A percentile compares a stretch with the other conserved stretches of the same genome.
Conservation (phyloP, 2,888 invertebrate genomes). For the Drosophila silvestris region DNA sequence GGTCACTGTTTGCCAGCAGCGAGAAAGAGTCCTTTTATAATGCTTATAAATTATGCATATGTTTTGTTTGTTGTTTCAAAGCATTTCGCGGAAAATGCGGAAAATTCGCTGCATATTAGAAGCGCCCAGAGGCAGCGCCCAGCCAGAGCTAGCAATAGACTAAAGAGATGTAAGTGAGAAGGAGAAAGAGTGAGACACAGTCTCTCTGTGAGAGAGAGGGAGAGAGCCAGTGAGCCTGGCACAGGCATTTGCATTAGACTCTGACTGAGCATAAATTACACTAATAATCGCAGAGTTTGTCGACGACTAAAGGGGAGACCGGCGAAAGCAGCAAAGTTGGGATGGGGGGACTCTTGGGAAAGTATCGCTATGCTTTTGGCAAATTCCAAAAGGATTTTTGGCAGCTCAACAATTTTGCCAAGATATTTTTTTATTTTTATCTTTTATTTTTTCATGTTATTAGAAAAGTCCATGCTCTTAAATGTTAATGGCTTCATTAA, state of each 20-base stretch:
- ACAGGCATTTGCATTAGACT: conserved; percentile 27
- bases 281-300: conserved; percentile 28
- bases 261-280: conserved; percentile 42
- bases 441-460: conserved; percentile 3
- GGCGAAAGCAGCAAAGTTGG: background rate
- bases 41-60: conserved; percentile 63
- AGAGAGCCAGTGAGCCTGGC: background rate
- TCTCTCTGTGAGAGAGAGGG: no score
- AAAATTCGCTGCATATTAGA: conserved; percentile 52
- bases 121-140: background rate
- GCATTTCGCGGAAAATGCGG: conserved; percentile 56
- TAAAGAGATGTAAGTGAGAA: background rate
- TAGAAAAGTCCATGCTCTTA: background rate
- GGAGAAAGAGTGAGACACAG: background rate
- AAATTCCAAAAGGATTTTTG: conserved; percentile 20
- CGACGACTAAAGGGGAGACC: background rate
- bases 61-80: conserved; percentile 62
- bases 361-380: conserved; percentile 1
- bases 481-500: conserved; percentile 11
- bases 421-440: background rate
- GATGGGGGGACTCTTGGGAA: background rate
- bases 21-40: conserved; percentile 40
- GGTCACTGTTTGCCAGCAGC: conserved; percentile 15
- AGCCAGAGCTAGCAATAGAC: background rate
- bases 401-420: conserved; percentile 10